Evolutionary conservation across 2,113 vertebrate genomes (phyloP).

Genomic region (Prinia subflava): DNA sequence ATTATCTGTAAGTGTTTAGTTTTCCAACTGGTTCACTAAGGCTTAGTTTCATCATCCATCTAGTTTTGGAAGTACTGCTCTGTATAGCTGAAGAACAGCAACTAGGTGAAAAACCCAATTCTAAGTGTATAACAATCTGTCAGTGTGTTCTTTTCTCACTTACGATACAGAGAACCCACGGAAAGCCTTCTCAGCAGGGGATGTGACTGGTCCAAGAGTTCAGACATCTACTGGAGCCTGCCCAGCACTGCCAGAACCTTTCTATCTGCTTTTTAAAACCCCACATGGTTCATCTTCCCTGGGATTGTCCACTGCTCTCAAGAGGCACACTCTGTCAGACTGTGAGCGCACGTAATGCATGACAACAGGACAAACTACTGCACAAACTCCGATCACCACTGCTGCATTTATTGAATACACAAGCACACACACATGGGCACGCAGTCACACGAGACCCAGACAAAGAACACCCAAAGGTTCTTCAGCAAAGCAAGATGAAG

Average conservation of each 20-base stretch:
- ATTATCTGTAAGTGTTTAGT: fast-evolving
- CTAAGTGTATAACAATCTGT: neutral
- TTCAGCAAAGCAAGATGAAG: neutral
- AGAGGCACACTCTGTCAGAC: neutral
- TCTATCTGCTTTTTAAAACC: neutral
- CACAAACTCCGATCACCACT: neutral
- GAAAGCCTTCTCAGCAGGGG: neutral
- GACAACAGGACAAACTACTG: neutral
- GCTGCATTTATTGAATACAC: neutral
- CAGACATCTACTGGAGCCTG: neutral
- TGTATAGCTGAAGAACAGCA: neutral
- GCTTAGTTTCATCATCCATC: neutral
- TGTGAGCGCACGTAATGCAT: too few relatives aligned
- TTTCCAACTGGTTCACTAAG: neutral
- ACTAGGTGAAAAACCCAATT: neutral
- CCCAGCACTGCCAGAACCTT: neutral
- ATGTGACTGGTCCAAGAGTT: neutral
- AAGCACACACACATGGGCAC: fast-evolving
- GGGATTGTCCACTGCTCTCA: fast-evolving
- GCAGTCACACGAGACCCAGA: fast-evolving
- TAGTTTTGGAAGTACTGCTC: neutral
- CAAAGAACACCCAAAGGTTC: neutral
- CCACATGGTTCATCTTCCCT: neutral
- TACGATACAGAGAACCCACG: fast-evolving
- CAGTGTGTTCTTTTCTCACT: neutral